These are phyloP conservation scores for Liparis tanakae DNA, from an alignment of 2,797 vertebrate genomes.

Conservation along the genomic window DNA sequence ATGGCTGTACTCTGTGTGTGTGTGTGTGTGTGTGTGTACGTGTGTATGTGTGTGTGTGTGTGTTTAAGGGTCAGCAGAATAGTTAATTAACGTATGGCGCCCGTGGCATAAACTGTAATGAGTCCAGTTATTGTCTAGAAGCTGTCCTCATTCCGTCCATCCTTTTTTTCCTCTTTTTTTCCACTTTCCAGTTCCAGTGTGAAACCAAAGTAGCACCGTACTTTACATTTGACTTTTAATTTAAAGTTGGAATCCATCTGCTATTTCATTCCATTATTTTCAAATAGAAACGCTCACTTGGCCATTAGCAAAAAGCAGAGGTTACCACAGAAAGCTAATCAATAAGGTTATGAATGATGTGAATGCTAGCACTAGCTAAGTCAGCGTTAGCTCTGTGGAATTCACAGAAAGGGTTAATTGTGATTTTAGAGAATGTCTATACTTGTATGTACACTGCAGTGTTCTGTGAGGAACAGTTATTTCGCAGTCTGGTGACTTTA, in stretches of 20 bases:
- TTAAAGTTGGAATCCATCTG: background rate
- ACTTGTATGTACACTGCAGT: background rate
- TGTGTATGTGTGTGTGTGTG: conserved; percentile 3
- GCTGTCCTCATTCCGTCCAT: conserved; percentile 38
- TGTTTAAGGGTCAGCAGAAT: conserved; percentile 40
- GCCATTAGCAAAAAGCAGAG: background rate
- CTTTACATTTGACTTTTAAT: background rate
- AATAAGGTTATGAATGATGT: background rate
- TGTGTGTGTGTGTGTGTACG: conserved; percentile 6
- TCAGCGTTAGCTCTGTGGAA: background rate
- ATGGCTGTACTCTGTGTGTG: conserved; percentile 3
- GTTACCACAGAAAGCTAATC: background rate
- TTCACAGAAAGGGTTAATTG: background rate
- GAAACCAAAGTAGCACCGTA: background rate
- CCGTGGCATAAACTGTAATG: conserved; percentile 24
- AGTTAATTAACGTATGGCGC: conserved; percentile 58
- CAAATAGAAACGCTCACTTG: background rate
- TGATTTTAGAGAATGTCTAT: background rate
- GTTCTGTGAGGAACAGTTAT: background rate
- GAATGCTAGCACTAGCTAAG: background rate
- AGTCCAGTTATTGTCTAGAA: conserved; percentile 33
- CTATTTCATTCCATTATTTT: background rate
- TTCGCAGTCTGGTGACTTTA: background rate
- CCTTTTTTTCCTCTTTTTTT: background rate
- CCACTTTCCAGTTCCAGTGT: background rate